Percentiles rank a stretch among this genome's conserved stretches.
Conservation (phyloP, 1,140 invertebrate genomes). For the Calliphora vicina region DNA sequence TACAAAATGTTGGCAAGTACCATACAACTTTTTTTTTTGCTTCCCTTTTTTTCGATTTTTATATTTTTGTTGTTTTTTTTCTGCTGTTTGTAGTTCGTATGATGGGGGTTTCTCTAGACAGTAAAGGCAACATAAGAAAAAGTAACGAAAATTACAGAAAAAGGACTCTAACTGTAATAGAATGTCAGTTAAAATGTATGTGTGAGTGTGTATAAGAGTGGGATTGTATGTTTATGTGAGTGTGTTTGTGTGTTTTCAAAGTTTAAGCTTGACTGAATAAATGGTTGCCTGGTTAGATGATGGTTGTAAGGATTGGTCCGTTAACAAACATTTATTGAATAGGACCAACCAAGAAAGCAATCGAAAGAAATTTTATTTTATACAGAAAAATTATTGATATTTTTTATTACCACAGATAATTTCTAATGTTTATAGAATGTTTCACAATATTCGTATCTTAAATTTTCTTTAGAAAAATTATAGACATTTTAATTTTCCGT, state of each 20-base stretch:
- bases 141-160: conserved; percentile 17
- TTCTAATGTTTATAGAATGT: too few species aligned
- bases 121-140: not conserved
- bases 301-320: not conserved
- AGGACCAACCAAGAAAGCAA: too few species aligned
- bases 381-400: too few species aligned
- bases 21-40: not conserved
- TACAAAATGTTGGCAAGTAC: conserved; percentile 17
- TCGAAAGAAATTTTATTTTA: too few species aligned
- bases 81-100: not conserved
- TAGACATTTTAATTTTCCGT: too few species aligned
- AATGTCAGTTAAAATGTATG: not conserved
- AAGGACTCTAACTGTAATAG: conserved; percentile 1
- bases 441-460: too few species aligned
- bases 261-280: conserved; percentile 5
- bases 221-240: not conserved
- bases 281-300: conserved; percentile 8
- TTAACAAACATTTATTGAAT: not conserved
- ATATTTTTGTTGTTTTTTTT: not conserved
- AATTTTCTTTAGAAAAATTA: too few species aligned
- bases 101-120: not conserved
- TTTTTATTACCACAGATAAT: too few species aligned
- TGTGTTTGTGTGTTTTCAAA: not conserved
- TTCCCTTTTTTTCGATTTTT: not conserved
- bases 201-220: not conserved